phyloP scores from a whole-genome alignment of 2,113 vertebrate species.

The Deroptyus accipitrinus region DNA sequence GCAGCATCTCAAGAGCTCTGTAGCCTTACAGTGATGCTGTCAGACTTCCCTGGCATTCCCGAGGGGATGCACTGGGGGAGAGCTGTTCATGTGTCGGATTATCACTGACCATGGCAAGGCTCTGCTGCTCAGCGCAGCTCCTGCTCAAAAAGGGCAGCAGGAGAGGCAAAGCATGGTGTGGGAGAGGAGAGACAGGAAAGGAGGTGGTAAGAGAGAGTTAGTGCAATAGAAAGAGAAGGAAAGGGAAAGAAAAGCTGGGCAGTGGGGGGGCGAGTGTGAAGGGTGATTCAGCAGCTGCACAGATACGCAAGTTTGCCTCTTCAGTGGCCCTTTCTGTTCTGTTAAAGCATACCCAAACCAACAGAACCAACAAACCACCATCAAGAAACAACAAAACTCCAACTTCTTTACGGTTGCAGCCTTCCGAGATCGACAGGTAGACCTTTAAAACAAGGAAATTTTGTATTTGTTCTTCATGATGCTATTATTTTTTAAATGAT shows the following conservation, averaged over 20 bases:
- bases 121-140: not conserved
- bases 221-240: not conserved
- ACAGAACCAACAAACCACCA: not conserved
- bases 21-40: not conserved
- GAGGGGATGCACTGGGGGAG: rapidly evolving
- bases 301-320: not conserved
- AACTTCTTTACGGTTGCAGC: not conserved
- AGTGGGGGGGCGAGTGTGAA: not conserved
- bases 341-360: not conserved
- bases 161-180: rapidly evolving
- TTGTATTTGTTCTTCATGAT: not conserved
- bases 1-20: not conserved
- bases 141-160: rapidly evolving
- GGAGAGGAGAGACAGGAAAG: not conserved
- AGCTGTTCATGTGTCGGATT: too few species aligned
- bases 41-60: not conserved
- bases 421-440: not conserved
- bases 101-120: not conserved
- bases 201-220: rapidly evolving
- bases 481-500: not conserved
- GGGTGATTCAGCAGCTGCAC: not conserved
- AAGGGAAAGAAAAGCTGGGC: not conserved
- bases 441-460: not conserved
- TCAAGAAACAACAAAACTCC: not conserved
- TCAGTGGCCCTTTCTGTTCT: not conserved